Evolutionary conservation across 1,140 invertebrate genomes (phyloP).

Genomic region (Euura saliciscinereae): DNA sequence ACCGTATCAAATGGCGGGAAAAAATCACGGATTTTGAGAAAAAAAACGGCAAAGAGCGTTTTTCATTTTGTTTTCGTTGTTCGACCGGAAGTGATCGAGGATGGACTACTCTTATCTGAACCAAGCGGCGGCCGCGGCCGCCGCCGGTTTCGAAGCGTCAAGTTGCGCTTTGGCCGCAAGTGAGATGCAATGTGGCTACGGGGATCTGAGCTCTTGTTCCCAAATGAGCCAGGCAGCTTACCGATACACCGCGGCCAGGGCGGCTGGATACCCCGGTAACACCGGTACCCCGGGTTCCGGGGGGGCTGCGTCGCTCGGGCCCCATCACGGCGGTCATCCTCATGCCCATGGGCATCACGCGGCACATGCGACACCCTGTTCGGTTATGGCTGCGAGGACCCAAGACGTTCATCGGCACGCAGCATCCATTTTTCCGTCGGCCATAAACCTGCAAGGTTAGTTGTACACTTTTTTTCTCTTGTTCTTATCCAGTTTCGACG

Average conservation of each 20-base stretch:
- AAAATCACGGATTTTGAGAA: not conserved
- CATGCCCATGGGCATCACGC: slow-evolving; percentile 56
- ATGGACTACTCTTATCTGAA: slow-evolving; percentile 80
- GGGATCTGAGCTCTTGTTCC: slow-evolving; percentile 83
- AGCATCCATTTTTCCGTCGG: slow-evolving; percentile 67
- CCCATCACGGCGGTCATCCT: slow-evolving; percentile 53
- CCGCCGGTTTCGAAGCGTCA: slow-evolving; percentile 68
- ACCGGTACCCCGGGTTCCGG: slow-evolving; percentile 49
- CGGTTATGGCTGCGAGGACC: slow-evolving; percentile 64
- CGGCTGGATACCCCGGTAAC: slow-evolving; percentile 51
- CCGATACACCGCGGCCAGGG: slow-evolving; percentile 68
- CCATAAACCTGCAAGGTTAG: slow-evolving; percentile 71
- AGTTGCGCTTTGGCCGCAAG: slow-evolving; percentile 68
- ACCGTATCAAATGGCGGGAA: not conserved
- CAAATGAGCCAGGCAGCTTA: slow-evolving; percentile 84
- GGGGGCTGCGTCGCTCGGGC: slow-evolving; percentile 34
- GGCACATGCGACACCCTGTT: slow-evolving; percentile 59
- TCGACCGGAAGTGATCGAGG: not conserved
- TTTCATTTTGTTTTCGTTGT: too few species aligned
- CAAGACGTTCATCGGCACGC: slow-evolving; percentile 64
- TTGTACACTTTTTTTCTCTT: slow-evolving; percentile 11
- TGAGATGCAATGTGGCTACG: slow-evolving; percentile 81
- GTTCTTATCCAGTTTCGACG: too few species aligned
- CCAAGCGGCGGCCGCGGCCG: slow-evolving; percentile 67
- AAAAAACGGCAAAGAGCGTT: not conserved